Evolutionary conservation across 1,140 invertebrate genomes (phyloP).

Genomic region (Drosophila pruinosa): DNA sequence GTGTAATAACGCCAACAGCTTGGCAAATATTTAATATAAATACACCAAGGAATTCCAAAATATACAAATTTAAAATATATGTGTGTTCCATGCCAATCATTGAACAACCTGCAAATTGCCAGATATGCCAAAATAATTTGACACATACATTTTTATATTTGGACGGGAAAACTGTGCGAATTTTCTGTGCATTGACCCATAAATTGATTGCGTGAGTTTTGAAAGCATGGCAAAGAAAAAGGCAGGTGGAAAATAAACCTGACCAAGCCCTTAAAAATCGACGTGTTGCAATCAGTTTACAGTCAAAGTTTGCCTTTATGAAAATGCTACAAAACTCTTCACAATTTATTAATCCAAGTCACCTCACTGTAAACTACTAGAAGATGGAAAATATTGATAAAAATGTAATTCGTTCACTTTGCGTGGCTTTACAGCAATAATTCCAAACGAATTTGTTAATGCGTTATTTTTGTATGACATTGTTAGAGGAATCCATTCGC

Average conservation of each 20-base stretch:
- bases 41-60: slow-evolving; percentile 21
- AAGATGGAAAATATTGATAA: background rate
- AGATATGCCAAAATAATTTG: slow-evolving; percentile 4
- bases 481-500: background rate
- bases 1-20: slow-evolving; percentile 10
- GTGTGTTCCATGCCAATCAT: slow-evolving; percentile 27
- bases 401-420: background rate
- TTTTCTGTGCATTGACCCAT: slow-evolving; percentile 27
- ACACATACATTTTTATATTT: slow-evolving; percentile 3
- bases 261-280: slow-evolving; percentile 22
- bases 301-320: background rate
- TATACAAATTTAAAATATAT: slow-evolving; percentile 20
- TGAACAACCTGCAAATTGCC: slow-evolving; percentile 15
- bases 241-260: background rate
- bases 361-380: too few species aligned
- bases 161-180: slow-evolving; percentile 2
- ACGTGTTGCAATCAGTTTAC: background rate
- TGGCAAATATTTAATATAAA: slow-evolving; percentile 27
- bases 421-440: too few species aligned
- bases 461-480: slow-evolving; percentile 12
- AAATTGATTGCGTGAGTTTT: slow-evolving; percentile 27
- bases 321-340: background rate
- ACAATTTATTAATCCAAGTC: background rate
- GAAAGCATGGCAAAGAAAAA: background rate
- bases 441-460: background rate